phyloP scores from a whole-genome alignment of 2,113 vertebrate species.

The Hippocampus comes region DNA sequence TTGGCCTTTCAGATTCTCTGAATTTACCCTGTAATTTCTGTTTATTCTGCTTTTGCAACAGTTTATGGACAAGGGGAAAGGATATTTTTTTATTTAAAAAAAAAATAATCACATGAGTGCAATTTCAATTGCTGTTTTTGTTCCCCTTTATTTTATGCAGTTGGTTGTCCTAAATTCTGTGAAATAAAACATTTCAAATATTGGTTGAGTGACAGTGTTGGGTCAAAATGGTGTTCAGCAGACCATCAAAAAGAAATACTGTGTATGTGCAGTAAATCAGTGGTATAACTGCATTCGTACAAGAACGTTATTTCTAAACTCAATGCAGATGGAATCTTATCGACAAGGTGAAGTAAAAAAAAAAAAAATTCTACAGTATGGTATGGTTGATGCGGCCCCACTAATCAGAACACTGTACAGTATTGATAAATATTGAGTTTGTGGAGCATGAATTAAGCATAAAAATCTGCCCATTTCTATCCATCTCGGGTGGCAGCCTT shows the following conservation, averaged over 20 bases:
- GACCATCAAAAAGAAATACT: conserved; percentile 53
- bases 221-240: conserved; percentile 50
- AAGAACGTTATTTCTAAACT: background rate
- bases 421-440: no score
- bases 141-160: conserved; percentile 68
- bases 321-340: background rate
- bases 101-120: conserved; percentile 50
- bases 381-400: no score
- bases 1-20: conserved; percentile 71
- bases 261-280: conserved; percentile 15
- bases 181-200: conserved; percentile 74
- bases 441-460: no score
- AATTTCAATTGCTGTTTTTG: conserved; percentile 63
- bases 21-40: conserved; percentile 60
- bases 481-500: no score
- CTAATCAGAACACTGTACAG: no score
- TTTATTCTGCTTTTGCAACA: conserved; percentile 61
- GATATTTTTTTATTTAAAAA: conserved; percentile 75
- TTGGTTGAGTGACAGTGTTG: conserved; percentile 57
- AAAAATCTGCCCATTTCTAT: no score
- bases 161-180: conserved; percentile 74
- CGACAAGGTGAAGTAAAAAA: no score
- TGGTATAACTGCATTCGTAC: conserved; percentile 20
- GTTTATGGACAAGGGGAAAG: conserved; percentile 71
- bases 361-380: no score